Conservation (phyloP, 2,113 vertebrate species). For the Phoenicopterus ruber region DNA sequence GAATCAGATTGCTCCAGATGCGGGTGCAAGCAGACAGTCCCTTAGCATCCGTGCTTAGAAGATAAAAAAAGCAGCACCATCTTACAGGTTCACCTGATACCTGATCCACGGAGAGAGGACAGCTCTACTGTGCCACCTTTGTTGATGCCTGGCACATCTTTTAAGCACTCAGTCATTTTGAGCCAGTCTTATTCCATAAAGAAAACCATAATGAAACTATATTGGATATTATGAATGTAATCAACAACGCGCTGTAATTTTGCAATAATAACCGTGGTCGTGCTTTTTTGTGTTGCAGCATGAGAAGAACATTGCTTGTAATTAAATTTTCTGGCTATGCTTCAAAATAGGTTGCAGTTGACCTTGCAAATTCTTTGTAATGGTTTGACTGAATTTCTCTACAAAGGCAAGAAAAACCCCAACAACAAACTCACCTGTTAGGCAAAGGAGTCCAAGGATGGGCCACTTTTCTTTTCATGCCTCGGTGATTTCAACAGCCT, state of each 20-base stretch:
- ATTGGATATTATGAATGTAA: background rate
- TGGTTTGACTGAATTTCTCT: background rate
- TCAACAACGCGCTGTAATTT: background rate
- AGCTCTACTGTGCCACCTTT: background rate
- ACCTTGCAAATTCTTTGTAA: background rate
- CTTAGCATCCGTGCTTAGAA: background rate
- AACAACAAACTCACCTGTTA: background rate
- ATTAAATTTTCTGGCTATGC: background rate
- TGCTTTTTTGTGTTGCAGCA: background rate
- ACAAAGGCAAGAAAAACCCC: background rate
- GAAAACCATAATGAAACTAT: background rate
- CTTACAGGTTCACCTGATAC: background rate
- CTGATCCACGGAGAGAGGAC: background rate
- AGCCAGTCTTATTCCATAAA: background rate
- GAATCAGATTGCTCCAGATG: background rate
- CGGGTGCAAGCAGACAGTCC: background rate
- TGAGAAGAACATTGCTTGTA: background rate
- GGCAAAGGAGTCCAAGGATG: background rate
- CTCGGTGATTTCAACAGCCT: background rate
- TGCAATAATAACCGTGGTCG: accelerated
- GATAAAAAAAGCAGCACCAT: background rate
- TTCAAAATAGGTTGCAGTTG: background rate
- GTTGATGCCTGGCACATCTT: background rate
- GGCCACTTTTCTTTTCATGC: too few relatives aligned
- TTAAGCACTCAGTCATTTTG: background rate